Conservation (phyloP, 2,888 invertebrate species). For the Drosophila atripex region DNA sequence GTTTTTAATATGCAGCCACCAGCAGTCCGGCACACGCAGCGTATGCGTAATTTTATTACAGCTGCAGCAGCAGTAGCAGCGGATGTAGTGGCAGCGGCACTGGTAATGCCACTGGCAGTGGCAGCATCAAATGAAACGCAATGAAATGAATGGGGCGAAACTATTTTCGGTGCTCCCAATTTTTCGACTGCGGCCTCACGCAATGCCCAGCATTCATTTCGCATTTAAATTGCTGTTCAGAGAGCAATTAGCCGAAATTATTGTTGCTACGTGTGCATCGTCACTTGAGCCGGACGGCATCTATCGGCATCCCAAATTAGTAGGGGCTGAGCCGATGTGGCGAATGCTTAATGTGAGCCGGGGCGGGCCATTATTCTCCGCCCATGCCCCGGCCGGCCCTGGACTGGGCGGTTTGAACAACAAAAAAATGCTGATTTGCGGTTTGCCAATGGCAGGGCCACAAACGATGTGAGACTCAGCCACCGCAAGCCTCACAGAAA, state of each 20-base stretch:
- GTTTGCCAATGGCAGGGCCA: constrained; percentile 56
- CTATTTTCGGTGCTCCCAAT: constrained; percentile 31
- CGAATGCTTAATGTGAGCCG: constrained; percentile 66
- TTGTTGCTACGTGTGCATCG: constrained; percentile 79
- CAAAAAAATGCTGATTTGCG: constrained; percentile 73
- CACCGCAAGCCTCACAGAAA: constrained; percentile 21
- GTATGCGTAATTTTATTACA: constrained; percentile 78
- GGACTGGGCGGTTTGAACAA: constrained; percentile 1
- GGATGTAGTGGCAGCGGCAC: not conserved
- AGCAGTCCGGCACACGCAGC: constrained; percentile 53
- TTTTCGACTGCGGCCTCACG: constrained; percentile 14
- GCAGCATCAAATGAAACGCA: constrained; percentile 26
- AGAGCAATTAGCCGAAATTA: constrained; percentile 81
- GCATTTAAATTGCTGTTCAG: constrained; percentile 79
- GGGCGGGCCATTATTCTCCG: constrained; percentile 62
- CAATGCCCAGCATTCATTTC: constrained; percentile 74
- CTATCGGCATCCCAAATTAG: constrained; percentile 30
- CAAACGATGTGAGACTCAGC: constrained; percentile 15
- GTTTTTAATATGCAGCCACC: constrained; percentile 56
- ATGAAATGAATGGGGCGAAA: constrained; percentile 62
- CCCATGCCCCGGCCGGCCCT: constrained; percentile 4
- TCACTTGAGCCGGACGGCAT: constrained; percentile 53
- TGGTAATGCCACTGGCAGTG: not conserved
- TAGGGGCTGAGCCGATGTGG: constrained; percentile 40
- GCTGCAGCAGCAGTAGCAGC: constrained; percentile 44